phyloP scores from a whole-genome alignment of 2,888 invertebrate genomes.

The Salpingus planirostris region DNA sequence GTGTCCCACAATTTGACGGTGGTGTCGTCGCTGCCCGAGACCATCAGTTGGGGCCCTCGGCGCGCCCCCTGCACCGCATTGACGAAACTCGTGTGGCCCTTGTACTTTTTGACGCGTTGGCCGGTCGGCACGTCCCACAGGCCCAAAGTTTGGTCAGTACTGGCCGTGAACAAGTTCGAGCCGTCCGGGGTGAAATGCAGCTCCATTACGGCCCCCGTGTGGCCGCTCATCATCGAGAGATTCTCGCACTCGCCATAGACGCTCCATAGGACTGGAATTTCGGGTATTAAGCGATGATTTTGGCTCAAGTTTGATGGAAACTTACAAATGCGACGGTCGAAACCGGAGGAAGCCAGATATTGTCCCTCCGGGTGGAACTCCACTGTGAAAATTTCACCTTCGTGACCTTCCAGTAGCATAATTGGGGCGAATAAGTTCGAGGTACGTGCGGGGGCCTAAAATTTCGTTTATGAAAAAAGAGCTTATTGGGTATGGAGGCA shows the following conservation, averaged over 20 bases:
- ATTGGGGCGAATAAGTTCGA: constrained; percentile 87
- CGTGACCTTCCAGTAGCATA: constrained; percentile 93
- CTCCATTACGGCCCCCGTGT: constrained; percentile 93
- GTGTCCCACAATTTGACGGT: constrained; percentile 91
- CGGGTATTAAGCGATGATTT: background rate
- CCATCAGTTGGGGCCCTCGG: constrained; percentile 82
- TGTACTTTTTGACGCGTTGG: constrained; percentile 78
- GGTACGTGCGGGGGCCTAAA: constrained; percentile 64
- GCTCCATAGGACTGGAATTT: constrained; percentile 75
- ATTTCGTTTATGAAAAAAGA: constrained; percentile 13
- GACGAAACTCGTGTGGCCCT: constrained; percentile 71
- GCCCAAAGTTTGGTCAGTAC: constrained; percentile 90
- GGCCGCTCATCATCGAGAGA: constrained; percentile 84
- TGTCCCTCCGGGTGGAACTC: constrained; percentile 97
- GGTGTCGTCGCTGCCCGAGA: constrained; percentile 92
- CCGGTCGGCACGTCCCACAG: constrained; percentile 93
- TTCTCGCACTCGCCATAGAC: constrained; percentile 98
- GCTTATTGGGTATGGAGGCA: constrained; percentile 12
- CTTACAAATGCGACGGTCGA: constrained; percentile 92
- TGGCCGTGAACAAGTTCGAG: constrained; percentile 76
- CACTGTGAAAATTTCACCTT: constrained; percentile 88
- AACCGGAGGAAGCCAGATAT: constrained; percentile 88
- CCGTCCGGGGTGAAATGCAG: constrained; percentile 82
- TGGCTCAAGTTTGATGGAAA: no score
- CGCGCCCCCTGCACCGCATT: constrained; percentile 70